phyloP scores from a whole-genome alignment of 2,888 invertebrate genomes.

The Lasioglossum oenotherae region DNA sequence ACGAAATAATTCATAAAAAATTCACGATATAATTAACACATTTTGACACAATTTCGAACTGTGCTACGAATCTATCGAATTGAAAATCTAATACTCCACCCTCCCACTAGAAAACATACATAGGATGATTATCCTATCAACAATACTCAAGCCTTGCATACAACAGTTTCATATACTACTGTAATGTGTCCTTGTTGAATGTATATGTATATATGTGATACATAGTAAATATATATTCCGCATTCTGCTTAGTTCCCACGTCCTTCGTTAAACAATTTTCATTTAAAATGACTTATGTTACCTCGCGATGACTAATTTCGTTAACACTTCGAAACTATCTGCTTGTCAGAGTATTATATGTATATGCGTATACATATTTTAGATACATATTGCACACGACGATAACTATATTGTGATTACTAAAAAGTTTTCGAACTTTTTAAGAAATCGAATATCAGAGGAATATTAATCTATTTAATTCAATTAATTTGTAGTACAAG shows the following conservation, averaged over 20 bases:
- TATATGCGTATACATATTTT: background rate
- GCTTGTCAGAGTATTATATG: background rate
- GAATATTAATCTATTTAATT: background rate
- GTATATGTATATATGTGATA: background rate
- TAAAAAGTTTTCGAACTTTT: background rate
- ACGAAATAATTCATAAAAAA: constrained; percentile 30
- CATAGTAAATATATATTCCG: background rate
- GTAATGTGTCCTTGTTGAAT: background rate
- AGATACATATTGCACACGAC: background rate
- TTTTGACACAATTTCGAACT: constrained; percentile 27
- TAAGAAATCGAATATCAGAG: background rate
- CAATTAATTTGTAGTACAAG: background rate
- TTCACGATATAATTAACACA: constrained; percentile 30
- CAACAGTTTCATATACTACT: constrained; percentile 9
- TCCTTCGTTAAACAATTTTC: background rate
- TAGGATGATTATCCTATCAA: constrained; percentile 49
- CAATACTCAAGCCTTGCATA: constrained; percentile 26
- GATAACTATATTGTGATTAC: background rate
- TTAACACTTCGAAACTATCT: background rate
- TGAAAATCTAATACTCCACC: constrained; percentile 43
- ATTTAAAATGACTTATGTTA: background rate
- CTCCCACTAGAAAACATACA: constrained; percentile 45
- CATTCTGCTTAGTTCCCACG: constrained; percentile 18
- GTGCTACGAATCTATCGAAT: constrained; percentile 14
- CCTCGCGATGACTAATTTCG: background rate